These are phyloP conservation scores for Zoanthus solanderi DNA, from an alignment of 92 coral and sea anemone genomes.

Conservation along the genomic window DNA sequence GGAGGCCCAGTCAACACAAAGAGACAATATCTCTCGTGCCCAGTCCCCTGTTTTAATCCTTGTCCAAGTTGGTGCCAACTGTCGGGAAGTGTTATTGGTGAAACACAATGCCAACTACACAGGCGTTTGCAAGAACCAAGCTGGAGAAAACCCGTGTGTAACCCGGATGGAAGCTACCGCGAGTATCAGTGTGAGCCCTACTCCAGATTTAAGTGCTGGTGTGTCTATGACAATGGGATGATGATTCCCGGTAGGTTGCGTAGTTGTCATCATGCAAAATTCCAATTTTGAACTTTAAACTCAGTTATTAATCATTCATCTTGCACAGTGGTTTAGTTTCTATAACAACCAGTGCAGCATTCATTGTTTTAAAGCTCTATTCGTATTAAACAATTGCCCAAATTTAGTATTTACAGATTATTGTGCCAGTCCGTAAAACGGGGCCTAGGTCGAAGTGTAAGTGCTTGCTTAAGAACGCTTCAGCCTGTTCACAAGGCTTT, in stretches of 20 bases:
- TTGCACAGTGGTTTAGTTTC: too few species aligned
- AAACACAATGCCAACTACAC: slow-evolving; percentile 70
- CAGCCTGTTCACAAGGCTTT: too few species aligned
- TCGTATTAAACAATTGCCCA: too few species aligned
- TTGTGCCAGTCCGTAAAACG: too few species aligned
- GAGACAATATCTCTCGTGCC: slow-evolving; percentile 47
- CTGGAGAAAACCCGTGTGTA: slow-evolving; percentile 78
- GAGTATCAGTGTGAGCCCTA: slow-evolving; percentile 83
- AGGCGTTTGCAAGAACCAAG: slow-evolving; percentile 63
- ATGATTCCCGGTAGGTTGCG: slow-evolving; percentile 72
- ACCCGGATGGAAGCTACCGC: slow-evolving; percentile 73
- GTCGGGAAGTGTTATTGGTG: slow-evolving; percentile 20
- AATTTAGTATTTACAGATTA: too few species aligned
- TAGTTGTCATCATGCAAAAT: neutral
- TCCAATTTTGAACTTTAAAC: too few species aligned
- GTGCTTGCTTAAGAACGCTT: too few species aligned
- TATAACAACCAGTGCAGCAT: too few species aligned
- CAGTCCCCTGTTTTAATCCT: slow-evolving; percentile 72
- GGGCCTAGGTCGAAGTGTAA: too few species aligned
- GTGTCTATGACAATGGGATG: slow-evolving; percentile 83
- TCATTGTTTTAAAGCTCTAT: too few species aligned
- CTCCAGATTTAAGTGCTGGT: slow-evolving; percentile 77
- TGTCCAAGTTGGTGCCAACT: slow-evolving; percentile 57
- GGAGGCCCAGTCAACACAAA: slow-evolving; percentile 30
- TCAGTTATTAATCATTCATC: too few species aligned